Percentiles rank a stretch among this genome's conserved stretches.
Evolutionary conservation across 2,797 vertebrate species (phyloP).

Genomic region (Myotis planiceps): DNA sequence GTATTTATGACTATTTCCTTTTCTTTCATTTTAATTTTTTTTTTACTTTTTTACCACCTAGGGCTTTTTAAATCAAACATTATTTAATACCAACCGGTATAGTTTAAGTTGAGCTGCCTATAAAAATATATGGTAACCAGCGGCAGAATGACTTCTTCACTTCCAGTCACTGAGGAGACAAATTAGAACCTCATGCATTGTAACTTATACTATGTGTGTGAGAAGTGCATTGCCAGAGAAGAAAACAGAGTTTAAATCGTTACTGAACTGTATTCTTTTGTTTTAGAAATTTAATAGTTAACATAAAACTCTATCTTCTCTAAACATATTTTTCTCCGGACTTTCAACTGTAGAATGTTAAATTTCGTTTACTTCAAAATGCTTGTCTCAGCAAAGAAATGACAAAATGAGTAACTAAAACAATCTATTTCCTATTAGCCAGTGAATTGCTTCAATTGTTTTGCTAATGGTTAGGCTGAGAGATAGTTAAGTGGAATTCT

Average conservation of each 20-base stretch:
- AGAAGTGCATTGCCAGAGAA: constrained; percentile 17
- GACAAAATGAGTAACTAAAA: constrained; percentile 36
- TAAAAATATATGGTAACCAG: neutral
- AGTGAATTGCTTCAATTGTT: constrained; percentile 37
- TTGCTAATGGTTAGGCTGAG: constrained; percentile 60
- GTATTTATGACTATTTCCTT: neutral
- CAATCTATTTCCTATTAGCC: constrained; percentile 63
- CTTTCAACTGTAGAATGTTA: constrained; percentile 3
- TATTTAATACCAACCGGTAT: neutral
- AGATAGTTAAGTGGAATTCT: constrained; percentile 17
- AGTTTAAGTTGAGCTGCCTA: neutral
- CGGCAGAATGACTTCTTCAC: neutral
- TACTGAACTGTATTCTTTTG: neutral
- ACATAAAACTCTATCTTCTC: constrained; percentile 20
- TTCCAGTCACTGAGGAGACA: neutral
- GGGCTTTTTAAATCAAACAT: constrained; percentile 36
- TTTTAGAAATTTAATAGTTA: constrained; percentile 13
- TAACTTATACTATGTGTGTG: neutral
- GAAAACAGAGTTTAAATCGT: constrained; percentile 44
- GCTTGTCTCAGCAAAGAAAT: constrained; percentile 63
- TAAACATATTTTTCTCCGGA: constrained; percentile 11
- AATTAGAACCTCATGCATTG: neutral
- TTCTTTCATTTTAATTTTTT: constrained; percentile 29
- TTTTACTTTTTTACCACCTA: neutral
- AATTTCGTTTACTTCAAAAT: constrained; percentile 47